Evolutionary conservation across 2,113 vertebrate species (phyloP).

Genomic region (Chelonoidis abingdonii): DNA sequence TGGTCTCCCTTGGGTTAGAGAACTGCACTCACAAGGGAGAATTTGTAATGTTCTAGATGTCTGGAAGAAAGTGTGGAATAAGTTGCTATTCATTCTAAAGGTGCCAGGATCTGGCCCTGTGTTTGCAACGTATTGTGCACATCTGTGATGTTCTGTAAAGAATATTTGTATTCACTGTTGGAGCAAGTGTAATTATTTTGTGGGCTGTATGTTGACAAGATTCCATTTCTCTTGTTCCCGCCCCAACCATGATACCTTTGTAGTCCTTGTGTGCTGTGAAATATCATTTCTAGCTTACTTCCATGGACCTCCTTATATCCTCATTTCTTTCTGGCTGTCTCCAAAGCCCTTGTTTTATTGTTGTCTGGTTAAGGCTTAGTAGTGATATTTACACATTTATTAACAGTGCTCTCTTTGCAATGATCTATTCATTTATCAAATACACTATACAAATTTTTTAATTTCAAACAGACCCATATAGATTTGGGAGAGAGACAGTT

Average conservation of each 20-base stretch:
- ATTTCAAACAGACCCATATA: neutral
- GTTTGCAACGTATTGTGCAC: neutral
- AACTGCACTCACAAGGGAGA: neutral
- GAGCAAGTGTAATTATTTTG: neutral
- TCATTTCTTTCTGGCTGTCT: neutral
- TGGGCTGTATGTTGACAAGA: neutral
- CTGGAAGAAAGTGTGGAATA: neutral
- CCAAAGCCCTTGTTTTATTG: neutral
- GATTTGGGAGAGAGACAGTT: neutral
- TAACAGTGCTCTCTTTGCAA: neutral
- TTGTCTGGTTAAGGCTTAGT: neutral
- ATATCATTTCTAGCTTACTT: neutral
- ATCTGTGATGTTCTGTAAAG: neutral
- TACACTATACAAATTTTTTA: neutral
- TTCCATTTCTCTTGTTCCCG: neutral
- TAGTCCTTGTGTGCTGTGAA: neutral
- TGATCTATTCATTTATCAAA: neutral
- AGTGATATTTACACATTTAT: neutral
- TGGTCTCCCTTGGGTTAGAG: neutral
- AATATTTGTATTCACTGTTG: neutral
- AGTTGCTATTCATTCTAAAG: accelerated
- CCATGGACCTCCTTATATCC: neutral
- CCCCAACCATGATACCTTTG: neutral
- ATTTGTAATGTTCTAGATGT: neutral
- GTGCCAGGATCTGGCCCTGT: neutral